Evolutionary conservation across 2,797 vertebrate genomes (phyloP).

Genomic region (Dipus sagitta): DNA sequence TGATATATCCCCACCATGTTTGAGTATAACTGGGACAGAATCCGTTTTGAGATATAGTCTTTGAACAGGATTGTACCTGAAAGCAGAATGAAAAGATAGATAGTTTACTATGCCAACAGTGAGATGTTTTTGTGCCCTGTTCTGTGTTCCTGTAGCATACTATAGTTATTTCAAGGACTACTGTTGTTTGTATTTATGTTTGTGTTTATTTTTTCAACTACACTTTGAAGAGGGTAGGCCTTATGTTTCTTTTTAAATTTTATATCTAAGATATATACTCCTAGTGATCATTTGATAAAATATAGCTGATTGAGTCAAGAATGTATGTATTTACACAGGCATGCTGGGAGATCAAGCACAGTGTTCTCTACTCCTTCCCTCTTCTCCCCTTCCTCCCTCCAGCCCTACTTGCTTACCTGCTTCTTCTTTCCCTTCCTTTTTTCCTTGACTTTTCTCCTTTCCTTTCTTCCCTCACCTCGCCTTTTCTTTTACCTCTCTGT

Average conservation of each 20-base stretch:
- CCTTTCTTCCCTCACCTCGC: too few relatives aligned
- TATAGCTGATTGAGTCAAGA: not conserved
- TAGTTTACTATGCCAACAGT: not conserved
- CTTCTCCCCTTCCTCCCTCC: too few relatives aligned
- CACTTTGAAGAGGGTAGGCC: not conserved
- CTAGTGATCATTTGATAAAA: conserved; percentile 18
- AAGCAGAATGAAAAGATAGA: not conserved
- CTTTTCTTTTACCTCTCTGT: too few relatives aligned
- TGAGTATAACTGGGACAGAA: not conserved
- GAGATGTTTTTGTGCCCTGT: not conserved
- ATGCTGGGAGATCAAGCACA: too few relatives aligned
- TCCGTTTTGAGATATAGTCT: not conserved
- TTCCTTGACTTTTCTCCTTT: too few relatives aligned
- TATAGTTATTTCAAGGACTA: not conserved
- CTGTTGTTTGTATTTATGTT: not conserved
- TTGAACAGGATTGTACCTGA: not conserved
- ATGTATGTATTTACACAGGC: not conserved
- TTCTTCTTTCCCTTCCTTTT: not conserved
- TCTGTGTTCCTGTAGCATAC: not conserved
- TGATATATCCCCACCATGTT: not conserved
- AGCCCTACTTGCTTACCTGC: not conserved
- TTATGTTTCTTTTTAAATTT: not conserved
- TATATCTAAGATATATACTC: not conserved
- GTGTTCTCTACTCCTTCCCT: too few relatives aligned
- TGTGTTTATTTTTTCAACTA: not conserved